Percentiles rank a stretch among this genome's conserved stretches.
Conservation (phyloP, 1,140 invertebrate species). For the Drosophila ambigua region DNA sequence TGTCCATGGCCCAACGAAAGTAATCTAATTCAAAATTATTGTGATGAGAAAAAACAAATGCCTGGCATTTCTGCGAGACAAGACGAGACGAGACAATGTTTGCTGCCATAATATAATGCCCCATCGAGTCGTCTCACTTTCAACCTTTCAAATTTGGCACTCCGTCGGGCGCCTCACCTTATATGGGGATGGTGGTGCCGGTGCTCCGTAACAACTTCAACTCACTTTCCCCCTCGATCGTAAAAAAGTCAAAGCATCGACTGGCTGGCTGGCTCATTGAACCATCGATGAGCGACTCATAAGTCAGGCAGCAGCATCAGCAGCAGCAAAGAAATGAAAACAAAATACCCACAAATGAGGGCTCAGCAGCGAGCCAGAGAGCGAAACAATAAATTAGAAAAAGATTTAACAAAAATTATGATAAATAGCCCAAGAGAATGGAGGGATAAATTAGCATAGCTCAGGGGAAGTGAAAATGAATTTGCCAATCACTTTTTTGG, state of each 20-base stretch:
- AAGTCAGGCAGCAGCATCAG: slow-evolving; percentile 55
- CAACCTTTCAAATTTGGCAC: slow-evolving; percentile 59
- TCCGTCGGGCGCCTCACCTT: slow-evolving; percentile 54
- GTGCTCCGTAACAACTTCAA: slow-evolving; percentile 38
- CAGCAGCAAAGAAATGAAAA: slow-evolving; percentile 23
- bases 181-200: slow-evolving; percentile 22
- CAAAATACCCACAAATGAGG: slow-evolving; percentile 44
- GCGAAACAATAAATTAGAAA: slow-evolving; percentile 64
- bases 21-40: no score
- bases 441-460: slow-evolving; percentile 56
- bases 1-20: no score
- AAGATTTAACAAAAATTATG: slow-evolving; percentile 62
- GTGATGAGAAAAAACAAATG: background rate
- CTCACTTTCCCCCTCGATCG: slow-evolving; percentile 50
- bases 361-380: slow-evolving; percentile 32
- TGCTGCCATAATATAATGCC: slow-evolving; percentile 1
- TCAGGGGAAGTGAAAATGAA: slow-evolving; percentile 41
- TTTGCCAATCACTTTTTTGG: slow-evolving; percentile 18
- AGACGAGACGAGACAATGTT: background rate
- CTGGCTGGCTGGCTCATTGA: slow-evolving; percentile 58
- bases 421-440: slow-evolving; percentile 56
- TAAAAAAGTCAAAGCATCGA: slow-evolving; percentile 56
- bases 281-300: slow-evolving; percentile 76
- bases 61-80: slow-evolving; percentile 1
- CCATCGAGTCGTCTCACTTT: slow-evolving; percentile 57